Conservation (phyloP, 2,888 invertebrate genomes). For the Smittia aterrima region DNA sequence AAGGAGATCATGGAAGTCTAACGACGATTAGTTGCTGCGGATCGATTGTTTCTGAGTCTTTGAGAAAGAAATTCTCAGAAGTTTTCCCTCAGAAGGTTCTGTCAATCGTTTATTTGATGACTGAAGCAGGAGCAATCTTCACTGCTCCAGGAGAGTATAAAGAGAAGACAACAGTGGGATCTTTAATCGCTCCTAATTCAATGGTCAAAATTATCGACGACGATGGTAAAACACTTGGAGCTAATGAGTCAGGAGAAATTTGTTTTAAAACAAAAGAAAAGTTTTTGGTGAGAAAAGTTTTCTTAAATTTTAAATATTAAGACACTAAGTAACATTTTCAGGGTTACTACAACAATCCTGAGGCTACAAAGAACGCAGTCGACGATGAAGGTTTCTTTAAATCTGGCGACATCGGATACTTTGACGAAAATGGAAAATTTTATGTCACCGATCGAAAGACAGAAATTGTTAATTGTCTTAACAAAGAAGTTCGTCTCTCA, state of each 20-base stretch:
- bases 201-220: conserved; percentile 4
- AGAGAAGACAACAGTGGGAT: neutral
- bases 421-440: neutral
- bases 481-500: neutral
- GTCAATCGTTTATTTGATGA: conserved; percentile 48
- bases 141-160: neutral
- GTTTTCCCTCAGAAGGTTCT: conserved; percentile 47
- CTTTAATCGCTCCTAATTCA: neutral
- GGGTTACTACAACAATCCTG: conserved; percentile 51
- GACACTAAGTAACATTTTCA: conserved; percentile 46
- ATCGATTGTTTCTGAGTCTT: conserved; percentile 44
- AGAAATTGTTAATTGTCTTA: conserved; percentile 20
- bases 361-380: conserved; percentile 35
- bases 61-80: conserved; percentile 47
- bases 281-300: neutral
- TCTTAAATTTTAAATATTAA: conserved; percentile 45
- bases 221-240: neutral
- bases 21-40: conserved; percentile 44
- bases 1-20: conserved; percentile 27
- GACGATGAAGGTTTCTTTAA: conserved; percentile 14
- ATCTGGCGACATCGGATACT: conserved; percentile 19
- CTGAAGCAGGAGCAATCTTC: conserved; percentile 47
- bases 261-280: neutral
- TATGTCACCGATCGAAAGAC: conserved; percentile 23
- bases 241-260: conserved; percentile 10